phyloP scores from a whole-genome alignment of 1,140 invertebrate genomes.

The Penaeus indicus region DNA sequence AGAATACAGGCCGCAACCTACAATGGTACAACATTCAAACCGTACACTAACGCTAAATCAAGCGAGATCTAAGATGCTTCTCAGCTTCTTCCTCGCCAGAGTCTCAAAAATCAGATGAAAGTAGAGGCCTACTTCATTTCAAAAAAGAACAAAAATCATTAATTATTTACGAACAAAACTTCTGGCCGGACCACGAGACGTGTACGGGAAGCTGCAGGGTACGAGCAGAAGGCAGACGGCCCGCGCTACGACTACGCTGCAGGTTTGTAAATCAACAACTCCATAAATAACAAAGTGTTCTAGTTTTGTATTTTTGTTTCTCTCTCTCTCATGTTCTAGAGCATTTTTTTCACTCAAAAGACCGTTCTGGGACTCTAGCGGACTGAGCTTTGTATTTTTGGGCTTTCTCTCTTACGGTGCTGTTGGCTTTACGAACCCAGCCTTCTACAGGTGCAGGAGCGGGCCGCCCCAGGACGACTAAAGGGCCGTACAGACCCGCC shows the following conservation, averaged over 20 bases:
- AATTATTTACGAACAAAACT: slow-evolving; percentile 19
- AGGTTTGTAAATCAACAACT: slow-evolving; percentile 60
- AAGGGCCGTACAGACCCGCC: slow-evolving; percentile 32
- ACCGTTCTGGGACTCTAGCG: neutral
- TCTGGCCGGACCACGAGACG: neutral
- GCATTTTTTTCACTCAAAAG: slow-evolving; percentile 15
- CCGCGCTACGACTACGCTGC: slow-evolving; percentile 43
- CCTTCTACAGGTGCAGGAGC: slow-evolving; percentile 50
- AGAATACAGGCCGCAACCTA: slow-evolving; percentile 36
- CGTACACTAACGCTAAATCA: slow-evolving; percentile 46
- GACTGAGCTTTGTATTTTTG: slow-evolving; percentile 11
- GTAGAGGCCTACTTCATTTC: neutral
- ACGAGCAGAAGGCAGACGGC: slow-evolving; percentile 42
- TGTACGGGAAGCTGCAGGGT: slow-evolving; percentile 30
- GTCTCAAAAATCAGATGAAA: slow-evolving; percentile 17
- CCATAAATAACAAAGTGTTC: slow-evolving; percentile 43
- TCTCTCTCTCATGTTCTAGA: slow-evolving; percentile 1
- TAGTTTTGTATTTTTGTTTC: slow-evolving; percentile 17
- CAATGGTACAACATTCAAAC: slow-evolving; percentile 27
- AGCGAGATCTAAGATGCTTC: slow-evolving; percentile 41
- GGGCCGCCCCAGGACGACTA: slow-evolving; percentile 51
- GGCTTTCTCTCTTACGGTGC: slow-evolving; percentile 48
- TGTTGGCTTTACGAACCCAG: slow-evolving; percentile 59
- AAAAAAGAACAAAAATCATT: slow-evolving; percentile 15
- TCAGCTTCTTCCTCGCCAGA: slow-evolving; percentile 31